These are phyloP conservation scores for Phragmatobia fuliginosa DNA, from an alignment of 2,888 invertebrate species.

Conservation along the genomic window DNA sequence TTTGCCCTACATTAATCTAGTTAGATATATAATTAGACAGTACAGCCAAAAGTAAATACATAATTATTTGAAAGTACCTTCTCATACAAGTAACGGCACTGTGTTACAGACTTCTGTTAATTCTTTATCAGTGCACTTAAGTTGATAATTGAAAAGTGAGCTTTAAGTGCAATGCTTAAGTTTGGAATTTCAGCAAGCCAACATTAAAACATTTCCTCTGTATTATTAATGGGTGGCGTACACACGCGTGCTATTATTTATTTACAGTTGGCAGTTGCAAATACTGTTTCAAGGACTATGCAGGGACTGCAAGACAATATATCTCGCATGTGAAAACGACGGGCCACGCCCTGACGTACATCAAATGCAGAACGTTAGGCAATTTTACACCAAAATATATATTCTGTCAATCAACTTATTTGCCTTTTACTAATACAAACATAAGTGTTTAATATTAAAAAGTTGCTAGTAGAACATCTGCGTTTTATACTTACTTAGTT, in stretches of 20 bases:
- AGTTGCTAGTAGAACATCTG: too few relatives aligned
- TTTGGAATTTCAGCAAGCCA: neutral
- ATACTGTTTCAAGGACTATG: slow-evolving; percentile 35
- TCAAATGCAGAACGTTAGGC: slow-evolving; percentile 33
- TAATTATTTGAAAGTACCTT: slow-evolving; percentile 13
- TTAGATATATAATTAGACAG: slow-evolving; percentile 1
- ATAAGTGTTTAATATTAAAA: too few relatives aligned
- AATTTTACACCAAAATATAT: neutral
- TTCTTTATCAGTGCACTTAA: neutral
- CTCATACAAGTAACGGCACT: slow-evolving; percentile 11
- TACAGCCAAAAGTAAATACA: slow-evolving; percentile 5
- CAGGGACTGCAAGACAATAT: slow-evolving; percentile 37
- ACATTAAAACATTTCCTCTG: neutral
- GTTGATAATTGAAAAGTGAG: neutral
- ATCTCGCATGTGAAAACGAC: slow-evolving; percentile 47
- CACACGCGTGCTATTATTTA: slow-evolving; percentile 12
- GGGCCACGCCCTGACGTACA: slow-evolving; percentile 44
- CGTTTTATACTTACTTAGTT: neutral
- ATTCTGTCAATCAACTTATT: neutral
- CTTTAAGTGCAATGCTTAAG: neutral
- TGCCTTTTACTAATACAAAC: too few relatives aligned
- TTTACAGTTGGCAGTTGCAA: slow-evolving; percentile 24
- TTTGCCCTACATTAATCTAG: slow-evolving; percentile 11
- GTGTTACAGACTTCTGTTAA: neutral
- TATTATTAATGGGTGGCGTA: slow-evolving; percentile 21